phyloP scores from a whole-genome alignment of 2,797 vertebrate genomes.

The Prunella strophiata region DNA sequence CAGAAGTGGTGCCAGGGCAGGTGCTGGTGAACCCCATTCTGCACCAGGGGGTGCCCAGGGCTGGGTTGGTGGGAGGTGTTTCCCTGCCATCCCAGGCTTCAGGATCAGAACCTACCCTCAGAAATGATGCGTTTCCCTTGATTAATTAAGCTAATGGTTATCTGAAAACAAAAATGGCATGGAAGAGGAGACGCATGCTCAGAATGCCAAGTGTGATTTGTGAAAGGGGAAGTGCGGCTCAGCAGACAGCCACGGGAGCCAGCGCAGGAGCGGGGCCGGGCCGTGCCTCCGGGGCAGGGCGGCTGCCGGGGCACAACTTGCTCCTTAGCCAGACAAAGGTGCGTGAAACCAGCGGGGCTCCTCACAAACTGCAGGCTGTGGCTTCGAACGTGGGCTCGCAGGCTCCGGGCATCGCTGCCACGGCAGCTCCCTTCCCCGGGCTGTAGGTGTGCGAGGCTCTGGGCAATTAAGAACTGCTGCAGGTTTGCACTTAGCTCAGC shows the following conservation, averaged over 20 bases:
- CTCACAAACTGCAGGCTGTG: accelerated
- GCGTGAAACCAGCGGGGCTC: accelerated
- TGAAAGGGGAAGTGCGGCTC: conserved; percentile 55
- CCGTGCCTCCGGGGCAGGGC: background rate
- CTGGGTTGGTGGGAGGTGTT: background rate
- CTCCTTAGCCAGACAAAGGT: background rate
- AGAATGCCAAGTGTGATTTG: conserved; percentile 39
- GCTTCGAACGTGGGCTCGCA: accelerated
- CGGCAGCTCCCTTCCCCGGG: background rate
- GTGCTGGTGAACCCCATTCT: background rate
- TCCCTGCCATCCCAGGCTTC: background rate
- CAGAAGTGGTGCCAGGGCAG: background rate
- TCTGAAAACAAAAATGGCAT: conserved; percentile 61
- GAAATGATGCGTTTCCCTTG: conserved; percentile 10
- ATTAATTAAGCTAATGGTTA: conserved; percentile 64
- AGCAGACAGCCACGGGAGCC: conserved; percentile 18
- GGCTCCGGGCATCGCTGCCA: background rate
- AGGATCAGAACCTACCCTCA: background rate
- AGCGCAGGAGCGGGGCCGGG: background rate
- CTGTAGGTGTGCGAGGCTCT: background rate
- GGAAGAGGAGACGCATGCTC: conserved; percentile 61
- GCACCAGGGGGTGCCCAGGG: accelerated
- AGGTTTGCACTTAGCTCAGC: background rate
- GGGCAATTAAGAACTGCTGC: background rate
- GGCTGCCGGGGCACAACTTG: background rate